A percentile compares a stretch with the other conserved stretches of the same genome.
These are phyloP conservation scores for Akabosia matsudoensis DNA, from an alignment of 1,140 invertebrate species.

Conservation along the genomic window DNA sequence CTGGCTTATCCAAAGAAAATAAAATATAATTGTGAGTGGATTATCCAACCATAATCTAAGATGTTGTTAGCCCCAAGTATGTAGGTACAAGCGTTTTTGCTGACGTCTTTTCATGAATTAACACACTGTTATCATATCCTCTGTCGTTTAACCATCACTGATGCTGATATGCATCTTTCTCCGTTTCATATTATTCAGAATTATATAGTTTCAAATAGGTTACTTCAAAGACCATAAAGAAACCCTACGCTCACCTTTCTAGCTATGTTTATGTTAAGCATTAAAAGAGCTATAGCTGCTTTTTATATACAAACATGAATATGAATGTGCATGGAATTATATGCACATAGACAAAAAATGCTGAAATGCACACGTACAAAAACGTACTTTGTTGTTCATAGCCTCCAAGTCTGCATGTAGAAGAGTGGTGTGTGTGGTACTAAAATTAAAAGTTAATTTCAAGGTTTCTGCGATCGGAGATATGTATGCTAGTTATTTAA, in stretches of 20 bases:
- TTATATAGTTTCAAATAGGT: background rate
- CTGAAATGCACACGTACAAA: background rate
- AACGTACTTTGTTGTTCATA: background rate
- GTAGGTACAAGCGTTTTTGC: background rate
- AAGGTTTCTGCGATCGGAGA: background rate
- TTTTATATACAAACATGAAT: no score
- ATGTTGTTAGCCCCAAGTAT: background rate
- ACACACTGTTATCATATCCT: background rate
- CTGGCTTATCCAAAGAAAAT: background rate
- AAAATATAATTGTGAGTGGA: no score
- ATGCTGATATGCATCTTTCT: no score
- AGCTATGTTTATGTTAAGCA: background rate
- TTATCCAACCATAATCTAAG: no score
- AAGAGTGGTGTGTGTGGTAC: background rate
- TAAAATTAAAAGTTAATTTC: background rate
- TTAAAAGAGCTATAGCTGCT: no score
- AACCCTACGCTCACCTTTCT: background rate
- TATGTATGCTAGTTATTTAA: no score
- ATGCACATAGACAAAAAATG: background rate
- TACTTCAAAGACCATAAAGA: background rate
- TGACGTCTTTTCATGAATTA: constrained; percentile 4
- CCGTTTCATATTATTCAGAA: background rate
- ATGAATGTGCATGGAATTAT: background rate
- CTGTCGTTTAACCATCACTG: background rate
- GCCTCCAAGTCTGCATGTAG: background rate